Evolutionary conservation across 2,888 invertebrate genomes (phyloP).

Genomic region (Lasius fuliginosus): DNA sequence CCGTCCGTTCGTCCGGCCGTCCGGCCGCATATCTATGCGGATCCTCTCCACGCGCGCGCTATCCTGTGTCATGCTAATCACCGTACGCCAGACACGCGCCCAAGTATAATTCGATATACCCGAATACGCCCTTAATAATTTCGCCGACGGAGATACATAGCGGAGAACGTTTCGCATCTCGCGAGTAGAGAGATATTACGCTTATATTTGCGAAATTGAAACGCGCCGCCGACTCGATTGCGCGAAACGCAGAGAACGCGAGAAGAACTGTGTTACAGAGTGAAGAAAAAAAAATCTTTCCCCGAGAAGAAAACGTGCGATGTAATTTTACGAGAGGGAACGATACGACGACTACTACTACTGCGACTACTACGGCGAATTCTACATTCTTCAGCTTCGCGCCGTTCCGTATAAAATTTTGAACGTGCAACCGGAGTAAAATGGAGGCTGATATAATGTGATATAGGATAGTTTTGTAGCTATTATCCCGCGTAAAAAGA

Average conservation of each 20-base stretch:
- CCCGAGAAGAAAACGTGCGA: background rate
- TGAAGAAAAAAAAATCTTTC: constrained; percentile 6
- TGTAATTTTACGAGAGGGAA: constrained; percentile 23
- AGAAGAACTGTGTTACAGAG: background rate
- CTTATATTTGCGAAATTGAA: constrained; percentile 24
- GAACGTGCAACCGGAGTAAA: constrained; percentile 37
- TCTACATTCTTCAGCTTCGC: constrained; percentile 8
- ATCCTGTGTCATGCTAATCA: constrained; percentile 41
- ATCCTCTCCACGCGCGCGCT: constrained; percentile 15
- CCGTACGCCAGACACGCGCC: constrained; percentile 32
- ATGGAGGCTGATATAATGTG: constrained; percentile 25
- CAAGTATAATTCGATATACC: constrained; percentile 47
- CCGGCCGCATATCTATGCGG: constrained; percentile 28
- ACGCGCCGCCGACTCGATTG: background rate
- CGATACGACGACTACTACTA: background rate
- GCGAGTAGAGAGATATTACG: constrained; percentile 16
- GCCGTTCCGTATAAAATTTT: background rate
- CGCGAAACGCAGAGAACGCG: background rate
- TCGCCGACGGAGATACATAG: constrained; percentile 10
- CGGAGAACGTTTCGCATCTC: constrained; percentile 5
- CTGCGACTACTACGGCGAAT: background rate
- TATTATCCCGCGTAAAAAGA: constrained; percentile 37
- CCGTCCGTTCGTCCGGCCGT: background rate
- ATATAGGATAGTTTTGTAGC: constrained; percentile 36
- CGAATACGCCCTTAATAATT: constrained; percentile 36